phyloP scores from a whole-genome alignment of 2,888 invertebrate genomes.

The Synergus laeviventris region DNA sequence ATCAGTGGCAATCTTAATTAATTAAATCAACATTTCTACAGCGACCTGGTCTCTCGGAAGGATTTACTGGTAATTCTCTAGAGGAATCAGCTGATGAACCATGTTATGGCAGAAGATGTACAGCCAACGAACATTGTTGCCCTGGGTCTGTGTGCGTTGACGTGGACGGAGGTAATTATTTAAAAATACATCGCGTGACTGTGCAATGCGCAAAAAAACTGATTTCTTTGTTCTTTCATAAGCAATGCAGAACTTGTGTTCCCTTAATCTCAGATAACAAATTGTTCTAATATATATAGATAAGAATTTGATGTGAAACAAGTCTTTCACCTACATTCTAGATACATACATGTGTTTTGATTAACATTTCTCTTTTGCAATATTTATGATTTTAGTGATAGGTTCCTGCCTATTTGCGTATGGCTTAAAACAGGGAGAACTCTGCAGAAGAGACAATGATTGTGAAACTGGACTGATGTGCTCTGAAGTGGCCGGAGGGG shows the following conservation, averaged over 20 bases:
- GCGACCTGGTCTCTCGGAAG: constrained; percentile 54
- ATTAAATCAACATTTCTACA: not conserved
- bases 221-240: constrained; percentile 37
- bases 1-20: not conserved
- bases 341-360: too few relatives aligned
- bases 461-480: constrained; percentile 91
- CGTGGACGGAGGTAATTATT: constrained; percentile 80
- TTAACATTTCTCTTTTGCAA: not conserved
- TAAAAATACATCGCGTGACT: constrained; percentile 10
- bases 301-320: too few relatives aligned
- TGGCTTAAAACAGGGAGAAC: constrained; percentile 88
- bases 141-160: constrained; percentile 87
- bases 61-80: constrained; percentile 73
- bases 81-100: constrained; percentile 81
- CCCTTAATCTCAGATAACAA: not conserved
- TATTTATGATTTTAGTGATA: constrained; percentile 59
- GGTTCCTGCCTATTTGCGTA: constrained; percentile 84
- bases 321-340: too few relatives aligned
- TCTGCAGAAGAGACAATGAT: constrained; percentile 89
- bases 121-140: constrained; percentile 90
- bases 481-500: constrained; percentile 83
- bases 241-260: not conserved
- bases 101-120: constrained; percentile 87
- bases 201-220: constrained; percentile 12
- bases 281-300: not conserved